Conservation (phyloP, 2,888 invertebrate species). For the Aleiodes testaceus region DNA sequence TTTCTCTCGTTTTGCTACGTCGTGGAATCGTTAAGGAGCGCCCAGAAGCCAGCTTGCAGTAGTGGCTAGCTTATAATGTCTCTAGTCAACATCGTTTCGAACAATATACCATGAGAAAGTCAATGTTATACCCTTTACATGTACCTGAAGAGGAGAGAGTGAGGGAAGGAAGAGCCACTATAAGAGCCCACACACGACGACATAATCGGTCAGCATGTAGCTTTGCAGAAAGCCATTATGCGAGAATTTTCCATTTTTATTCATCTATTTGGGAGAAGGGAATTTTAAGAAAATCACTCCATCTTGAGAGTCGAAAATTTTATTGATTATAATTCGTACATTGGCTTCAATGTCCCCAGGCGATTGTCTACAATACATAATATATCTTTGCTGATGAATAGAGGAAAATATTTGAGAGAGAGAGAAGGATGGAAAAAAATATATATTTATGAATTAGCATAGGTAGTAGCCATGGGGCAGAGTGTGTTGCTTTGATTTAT, state of each 20-base stretch:
- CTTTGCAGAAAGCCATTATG: constrained; percentile 47
- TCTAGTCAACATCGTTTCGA: constrained; percentile 41
- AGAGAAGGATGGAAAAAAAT: constrained; percentile 15
- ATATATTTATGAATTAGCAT: constrained; percentile 22
- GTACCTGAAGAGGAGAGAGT: not conserved
- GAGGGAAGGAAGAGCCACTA: constrained; percentile 45
- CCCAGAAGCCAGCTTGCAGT: constrained; percentile 32
- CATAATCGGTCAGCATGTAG: constrained; percentile 52
- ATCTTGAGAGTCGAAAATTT: too few species aligned
- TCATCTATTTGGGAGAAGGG: not conserved
- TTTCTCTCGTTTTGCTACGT: constrained; percentile 19
- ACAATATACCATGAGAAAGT: constrained; percentile 58
- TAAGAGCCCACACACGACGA: constrained; percentile 53
- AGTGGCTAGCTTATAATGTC: constrained; percentile 34
- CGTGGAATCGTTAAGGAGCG: constrained; percentile 37
- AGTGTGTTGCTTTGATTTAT: constrained; percentile 31
- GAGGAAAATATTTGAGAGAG: not conserved
- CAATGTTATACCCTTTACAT: constrained; percentile 54
- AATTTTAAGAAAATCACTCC: too few species aligned
- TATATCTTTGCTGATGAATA: constrained; percentile 2
- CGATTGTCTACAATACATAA: constrained; percentile 1
- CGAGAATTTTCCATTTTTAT: constrained; percentile 23
- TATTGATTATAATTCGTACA: constrained; percentile 37
- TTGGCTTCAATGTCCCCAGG: constrained; percentile 5
- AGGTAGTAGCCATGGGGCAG: constrained; percentile 28